Evolutionary conservation across 2,113 vertebrate species (phyloP).

Genomic region (Halichoerus grypus): DNA sequence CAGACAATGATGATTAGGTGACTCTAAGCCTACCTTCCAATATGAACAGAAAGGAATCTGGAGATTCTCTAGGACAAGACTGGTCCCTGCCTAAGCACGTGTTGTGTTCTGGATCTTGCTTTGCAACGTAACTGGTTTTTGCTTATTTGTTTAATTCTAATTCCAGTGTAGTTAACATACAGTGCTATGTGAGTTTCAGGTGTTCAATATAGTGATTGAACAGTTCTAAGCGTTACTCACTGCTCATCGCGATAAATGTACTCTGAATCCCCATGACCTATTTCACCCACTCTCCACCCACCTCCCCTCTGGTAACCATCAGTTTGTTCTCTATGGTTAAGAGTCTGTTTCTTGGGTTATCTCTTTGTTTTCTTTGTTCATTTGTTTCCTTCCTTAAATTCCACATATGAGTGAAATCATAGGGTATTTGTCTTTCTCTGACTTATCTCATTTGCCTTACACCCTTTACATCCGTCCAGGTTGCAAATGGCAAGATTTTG

Average conservation of each 20-base stretch:
- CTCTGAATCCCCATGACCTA: too few relatives aligned
- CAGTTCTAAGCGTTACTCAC: not conserved
- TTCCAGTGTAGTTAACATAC: not conserved
- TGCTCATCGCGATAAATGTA: too few relatives aligned
- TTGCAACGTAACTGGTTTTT: not conserved
- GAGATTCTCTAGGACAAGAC: not conserved
- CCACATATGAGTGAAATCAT: not conserved
- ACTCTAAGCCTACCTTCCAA: not conserved
- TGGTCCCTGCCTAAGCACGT: too few relatives aligned
- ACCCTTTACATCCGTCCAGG: not conserved
- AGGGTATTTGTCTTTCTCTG: not conserved
- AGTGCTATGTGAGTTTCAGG: not conserved
- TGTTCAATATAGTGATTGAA: not conserved
- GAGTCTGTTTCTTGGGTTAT: too few relatives aligned
- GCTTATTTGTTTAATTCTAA: not conserved
- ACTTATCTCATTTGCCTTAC: not conserved
- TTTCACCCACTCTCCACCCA: too few relatives aligned
- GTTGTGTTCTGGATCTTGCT: accelerated
- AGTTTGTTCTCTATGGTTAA: too few relatives aligned
- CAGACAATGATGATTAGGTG: not conserved
- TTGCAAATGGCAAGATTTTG: not conserved
- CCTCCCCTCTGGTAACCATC: not conserved
- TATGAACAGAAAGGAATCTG: not conserved
- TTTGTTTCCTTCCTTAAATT: not conserved
- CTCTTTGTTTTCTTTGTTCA: not conserved